Evolutionary conservation across 2,888 invertebrate species (phyloP).

Genomic region (Drosophila macrospina): DNA sequence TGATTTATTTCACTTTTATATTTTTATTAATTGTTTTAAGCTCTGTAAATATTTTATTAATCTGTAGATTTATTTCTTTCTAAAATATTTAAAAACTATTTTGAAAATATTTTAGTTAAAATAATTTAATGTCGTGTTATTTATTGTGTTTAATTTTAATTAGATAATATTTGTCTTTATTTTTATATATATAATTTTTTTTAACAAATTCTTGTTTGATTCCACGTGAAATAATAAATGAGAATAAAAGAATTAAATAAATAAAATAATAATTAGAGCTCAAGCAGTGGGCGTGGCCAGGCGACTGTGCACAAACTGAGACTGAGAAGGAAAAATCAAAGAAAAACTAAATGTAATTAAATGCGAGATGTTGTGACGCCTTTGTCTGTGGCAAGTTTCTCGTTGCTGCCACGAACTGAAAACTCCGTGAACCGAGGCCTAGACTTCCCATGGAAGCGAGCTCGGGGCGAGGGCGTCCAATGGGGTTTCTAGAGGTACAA

Average conservation of each 20-base stretch:
- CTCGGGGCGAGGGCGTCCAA: slow-evolving; percentile 34
- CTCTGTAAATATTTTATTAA: too few species aligned
- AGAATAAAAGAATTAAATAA: slow-evolving; percentile 1
- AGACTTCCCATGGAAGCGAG: slow-evolving; percentile 40
- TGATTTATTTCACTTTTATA: too few species aligned
- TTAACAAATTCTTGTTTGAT: background rate
- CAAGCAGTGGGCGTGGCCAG: slow-evolving; percentile 46
- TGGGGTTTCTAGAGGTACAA: slow-evolving; percentile 8
- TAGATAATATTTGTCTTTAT: too few species aligned
- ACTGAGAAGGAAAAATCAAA: slow-evolving; percentile 35
- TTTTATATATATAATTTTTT: too few species aligned
- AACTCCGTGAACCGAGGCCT: background rate
- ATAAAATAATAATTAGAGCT: background rate
- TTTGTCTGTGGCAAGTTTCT: slow-evolving; percentile 53
- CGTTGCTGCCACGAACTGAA: background rate
- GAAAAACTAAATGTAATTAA: slow-evolving; percentile 74
- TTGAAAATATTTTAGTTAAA: too few species aligned
- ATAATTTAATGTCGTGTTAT: too few species aligned
- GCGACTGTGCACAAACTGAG: slow-evolving; percentile 9
- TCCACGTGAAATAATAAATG: background rate
- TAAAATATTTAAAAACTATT: too few species aligned
- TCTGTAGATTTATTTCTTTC: too few species aligned
- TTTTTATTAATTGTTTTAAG: too few species aligned
- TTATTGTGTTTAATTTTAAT: too few species aligned
- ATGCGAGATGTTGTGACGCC: slow-evolving; percentile 76